A percentile compares a stretch with the other conserved stretches of the same genome.
Evolutionary conservation across 2,888 invertebrate species (phyloP).

Genomic region (Thera britannica): DNA sequence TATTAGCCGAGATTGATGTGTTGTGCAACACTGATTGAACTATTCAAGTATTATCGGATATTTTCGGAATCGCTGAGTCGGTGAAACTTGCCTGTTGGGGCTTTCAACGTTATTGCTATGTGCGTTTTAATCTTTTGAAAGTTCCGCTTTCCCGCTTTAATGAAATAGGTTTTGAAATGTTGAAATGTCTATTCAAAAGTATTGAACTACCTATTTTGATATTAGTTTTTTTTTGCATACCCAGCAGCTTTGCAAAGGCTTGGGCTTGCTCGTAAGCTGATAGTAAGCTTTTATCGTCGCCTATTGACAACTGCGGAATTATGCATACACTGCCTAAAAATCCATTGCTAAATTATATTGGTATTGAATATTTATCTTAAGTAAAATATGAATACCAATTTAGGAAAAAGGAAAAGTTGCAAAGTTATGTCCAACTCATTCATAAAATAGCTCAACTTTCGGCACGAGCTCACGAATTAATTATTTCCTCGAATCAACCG

Average conservation of each 20-base stretch:
- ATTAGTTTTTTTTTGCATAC: background rate
- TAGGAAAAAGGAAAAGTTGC: background rate
- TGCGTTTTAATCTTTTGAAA: conserved; percentile 3
- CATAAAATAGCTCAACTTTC: conserved; percentile 32
- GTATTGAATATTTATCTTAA: no score
- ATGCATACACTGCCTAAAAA: no score
- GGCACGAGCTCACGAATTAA: conserved; percentile 41
- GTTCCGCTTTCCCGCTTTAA: background rate
- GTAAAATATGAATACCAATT: no score
- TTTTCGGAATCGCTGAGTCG: conserved; percentile 7
- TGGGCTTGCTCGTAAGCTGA: no score
- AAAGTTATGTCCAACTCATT: conserved; percentile 11
- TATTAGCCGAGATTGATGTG: conserved; percentile 44
- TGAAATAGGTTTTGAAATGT: background rate
- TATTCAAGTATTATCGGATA: conserved; percentile 29
- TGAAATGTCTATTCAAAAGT: background rate
- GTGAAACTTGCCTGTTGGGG: conserved; percentile 10
- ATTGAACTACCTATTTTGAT: background rate
- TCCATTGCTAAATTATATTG: no score
- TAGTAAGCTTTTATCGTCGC: no score
- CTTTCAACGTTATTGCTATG: conserved; percentile 22
- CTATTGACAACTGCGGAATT: no score
- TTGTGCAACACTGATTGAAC: conserved; percentile 40
- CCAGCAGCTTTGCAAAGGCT: no score
- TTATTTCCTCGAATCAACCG: conserved; percentile 45